phyloP scores from a whole-genome alignment of 2,113 vertebrate genomes.

The Lycocorax pyrrhopterus region DNA sequence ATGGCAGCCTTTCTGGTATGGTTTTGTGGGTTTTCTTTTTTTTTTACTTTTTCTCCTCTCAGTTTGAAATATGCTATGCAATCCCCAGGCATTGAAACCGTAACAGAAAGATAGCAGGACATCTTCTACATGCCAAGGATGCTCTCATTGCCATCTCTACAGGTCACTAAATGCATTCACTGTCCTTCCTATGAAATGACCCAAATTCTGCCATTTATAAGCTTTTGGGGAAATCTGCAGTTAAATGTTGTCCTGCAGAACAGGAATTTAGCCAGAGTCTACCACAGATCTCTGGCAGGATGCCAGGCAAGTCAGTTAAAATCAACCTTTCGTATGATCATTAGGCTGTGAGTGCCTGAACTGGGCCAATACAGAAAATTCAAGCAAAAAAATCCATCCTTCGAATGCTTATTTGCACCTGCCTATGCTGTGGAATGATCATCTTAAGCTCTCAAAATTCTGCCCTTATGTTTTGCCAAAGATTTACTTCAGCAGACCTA shows the following conservation, averaged over 20 bases:
- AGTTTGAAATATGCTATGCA: neutral
- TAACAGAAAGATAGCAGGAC: neutral
- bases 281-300: neutral
- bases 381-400: neutral
- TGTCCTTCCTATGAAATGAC: neutral
- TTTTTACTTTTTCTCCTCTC: neutral
- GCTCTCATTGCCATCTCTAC: neutral
- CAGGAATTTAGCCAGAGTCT: neutral
- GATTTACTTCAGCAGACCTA: neutral
- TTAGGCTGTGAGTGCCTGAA: neutral
- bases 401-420: neutral
- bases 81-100: neutral
- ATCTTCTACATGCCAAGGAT: neutral
- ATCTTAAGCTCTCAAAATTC: neutral
- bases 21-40: neutral
- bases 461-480: neutral
- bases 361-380: neutral
- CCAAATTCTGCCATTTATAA: neutral
- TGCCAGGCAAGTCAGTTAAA: neutral
- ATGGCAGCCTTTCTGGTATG: neutral
- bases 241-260: neutral
- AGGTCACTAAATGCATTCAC: constrained; percentile 12
- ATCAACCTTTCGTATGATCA: neutral
- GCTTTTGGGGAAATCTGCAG: neutral
- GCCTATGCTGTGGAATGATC: neutral